Conservation (phyloP, 2,888 invertebrate genomes). For the Drosophila demipolita region DNA sequence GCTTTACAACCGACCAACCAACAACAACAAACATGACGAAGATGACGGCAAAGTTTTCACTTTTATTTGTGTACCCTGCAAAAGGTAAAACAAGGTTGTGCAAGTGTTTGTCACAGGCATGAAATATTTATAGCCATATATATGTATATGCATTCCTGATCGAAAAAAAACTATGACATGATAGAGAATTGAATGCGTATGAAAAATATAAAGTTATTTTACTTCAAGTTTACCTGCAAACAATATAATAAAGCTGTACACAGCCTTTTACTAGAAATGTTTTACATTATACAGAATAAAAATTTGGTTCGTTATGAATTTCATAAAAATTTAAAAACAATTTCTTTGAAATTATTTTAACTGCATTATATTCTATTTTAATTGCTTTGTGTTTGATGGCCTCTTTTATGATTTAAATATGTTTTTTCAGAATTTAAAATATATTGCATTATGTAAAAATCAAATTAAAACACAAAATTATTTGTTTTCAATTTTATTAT, state of each 20-base stretch:
- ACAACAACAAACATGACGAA: conserved; percentile 15
- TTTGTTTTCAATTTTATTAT: neutral
- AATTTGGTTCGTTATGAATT: neutral
- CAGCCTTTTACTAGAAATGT: too few species aligned
- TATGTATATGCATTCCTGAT: neutral
- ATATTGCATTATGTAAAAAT: neutral
- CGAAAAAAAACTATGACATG: neutral
- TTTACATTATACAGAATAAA: too few species aligned
- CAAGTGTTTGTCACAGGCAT: neutral
- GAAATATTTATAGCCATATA: neutral
- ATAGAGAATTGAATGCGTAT: too few species aligned
- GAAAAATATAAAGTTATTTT: too few species aligned
- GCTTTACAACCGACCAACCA: conserved; percentile 36
- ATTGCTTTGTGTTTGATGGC: neutral
- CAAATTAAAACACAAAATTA: neutral
- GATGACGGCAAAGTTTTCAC: conserved; percentile 65
- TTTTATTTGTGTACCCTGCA: conserved; percentile 42
- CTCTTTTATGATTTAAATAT: neutral
- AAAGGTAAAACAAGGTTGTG: neutral
- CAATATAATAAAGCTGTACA: neutral
- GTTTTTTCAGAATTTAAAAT: neutral
- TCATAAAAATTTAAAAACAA: neutral
- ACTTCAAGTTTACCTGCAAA: too few species aligned
- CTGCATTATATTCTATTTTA: neutral
- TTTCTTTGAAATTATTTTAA: neutral